These are phyloP conservation scores for Saccostrea cuccullata DNA, from an alignment of 1,140 invertebrate genomes.

Conservation along the genomic window DNA sequence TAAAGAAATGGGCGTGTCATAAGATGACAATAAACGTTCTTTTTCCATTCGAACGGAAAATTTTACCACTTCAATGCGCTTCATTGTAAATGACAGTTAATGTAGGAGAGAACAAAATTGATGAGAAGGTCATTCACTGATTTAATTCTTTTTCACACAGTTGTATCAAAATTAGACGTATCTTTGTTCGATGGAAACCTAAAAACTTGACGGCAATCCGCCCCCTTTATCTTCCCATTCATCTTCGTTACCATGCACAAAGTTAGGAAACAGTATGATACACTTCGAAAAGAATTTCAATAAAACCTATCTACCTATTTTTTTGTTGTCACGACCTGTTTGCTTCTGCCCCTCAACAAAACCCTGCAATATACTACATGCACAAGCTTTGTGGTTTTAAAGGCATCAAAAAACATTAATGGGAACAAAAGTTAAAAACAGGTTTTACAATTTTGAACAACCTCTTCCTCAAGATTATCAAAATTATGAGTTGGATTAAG, in stretches of 20 bases:
- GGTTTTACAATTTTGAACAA: no score
- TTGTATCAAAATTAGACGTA: not conserved
- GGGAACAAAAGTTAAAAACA: no score
- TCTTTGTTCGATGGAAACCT: slow-evolving; percentile 3
- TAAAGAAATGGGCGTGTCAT: no score
- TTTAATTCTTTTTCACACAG: no score
- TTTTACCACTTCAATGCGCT: no score
- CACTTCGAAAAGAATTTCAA: not conserved
- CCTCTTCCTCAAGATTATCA: no score
- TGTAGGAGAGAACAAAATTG: not conserved
- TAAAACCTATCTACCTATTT: not conserved
- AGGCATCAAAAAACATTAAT: no score
- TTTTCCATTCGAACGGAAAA: no score
- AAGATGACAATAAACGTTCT: no score
- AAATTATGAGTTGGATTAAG: no score
- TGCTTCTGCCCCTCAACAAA: not conserved
- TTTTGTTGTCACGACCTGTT: not conserved
- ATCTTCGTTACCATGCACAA: not conserved
- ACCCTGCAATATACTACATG: not conserved
- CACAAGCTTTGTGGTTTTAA: no score
- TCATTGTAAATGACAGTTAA: not conserved
- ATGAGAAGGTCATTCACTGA: no score
- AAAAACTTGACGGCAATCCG: not conserved
- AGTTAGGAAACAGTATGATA: not conserved
- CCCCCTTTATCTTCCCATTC: not conserved